phyloP scores from a whole-genome alignment of 64 coral and sea anemone species.

The Orbicella faveolata region DNA sequence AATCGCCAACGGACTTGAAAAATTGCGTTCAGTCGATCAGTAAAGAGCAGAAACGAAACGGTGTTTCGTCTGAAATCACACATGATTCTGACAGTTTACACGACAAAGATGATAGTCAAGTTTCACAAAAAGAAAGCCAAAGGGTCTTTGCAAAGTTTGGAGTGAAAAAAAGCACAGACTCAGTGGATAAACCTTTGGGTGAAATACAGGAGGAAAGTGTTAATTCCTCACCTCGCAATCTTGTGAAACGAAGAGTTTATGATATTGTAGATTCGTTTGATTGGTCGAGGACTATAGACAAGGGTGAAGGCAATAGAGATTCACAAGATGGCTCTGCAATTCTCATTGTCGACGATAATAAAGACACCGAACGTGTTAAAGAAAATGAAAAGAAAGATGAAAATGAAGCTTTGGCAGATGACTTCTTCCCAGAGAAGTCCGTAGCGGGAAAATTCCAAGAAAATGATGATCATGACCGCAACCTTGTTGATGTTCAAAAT shows the following conservation, averaged over 20 bases:
- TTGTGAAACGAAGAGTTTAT: background rate
- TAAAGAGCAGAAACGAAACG: background rate
- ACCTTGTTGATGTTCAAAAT: background rate
- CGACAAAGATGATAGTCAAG: background rate
- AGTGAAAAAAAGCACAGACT: background rate
- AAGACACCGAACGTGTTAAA: background rate
- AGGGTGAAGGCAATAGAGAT: background rate
- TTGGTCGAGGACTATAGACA: background rate
- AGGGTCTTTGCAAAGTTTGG: no score
- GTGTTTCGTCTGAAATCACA: background rate
- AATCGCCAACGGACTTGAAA: background rate
- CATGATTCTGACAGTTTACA: background rate
- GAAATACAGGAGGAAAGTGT: background rate
- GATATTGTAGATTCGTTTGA: conserved; percentile 17
- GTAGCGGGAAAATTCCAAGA: background rate
- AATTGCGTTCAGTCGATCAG: background rate
- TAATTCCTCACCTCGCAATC: background rate
- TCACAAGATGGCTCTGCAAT: background rate
- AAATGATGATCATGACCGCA: background rate
- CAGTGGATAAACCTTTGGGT: background rate
- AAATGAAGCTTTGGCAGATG: background rate
- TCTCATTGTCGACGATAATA: background rate
- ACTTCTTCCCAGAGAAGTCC: background rate
- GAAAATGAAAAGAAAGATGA: background rate
- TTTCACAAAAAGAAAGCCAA: background rate